Evolutionary conservation across 2,888 invertebrate species (phyloP), one percentile per base, ranked within the genome.

Genomic region (Tipula confusa): DNA sequence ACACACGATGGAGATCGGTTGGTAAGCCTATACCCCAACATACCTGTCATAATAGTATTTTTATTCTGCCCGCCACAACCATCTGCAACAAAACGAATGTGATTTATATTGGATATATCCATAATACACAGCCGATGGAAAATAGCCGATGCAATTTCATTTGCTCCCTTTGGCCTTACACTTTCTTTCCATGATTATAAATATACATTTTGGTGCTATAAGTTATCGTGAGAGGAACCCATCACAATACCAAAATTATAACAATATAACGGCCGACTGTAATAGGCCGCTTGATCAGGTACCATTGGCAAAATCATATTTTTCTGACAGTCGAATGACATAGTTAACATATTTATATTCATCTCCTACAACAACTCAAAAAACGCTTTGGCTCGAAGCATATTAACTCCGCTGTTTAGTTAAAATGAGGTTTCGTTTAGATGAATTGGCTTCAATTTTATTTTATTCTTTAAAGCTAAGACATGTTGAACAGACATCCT

Each of bases 11-110:
- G 6, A 1, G 38, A 38, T 5, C 6, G 38, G 4, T 38, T 82
- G 64, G 31, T 31, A 29, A 87, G 81, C 86, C 86, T 87, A 82
- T 84, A 85, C 64, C 83, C 82, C 79, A 84, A 85, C 86, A 87
- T 86, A 36, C 84, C 85, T 31, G 86, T 48, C 84, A 87, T 84
- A 7, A 84, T 86, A 4, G 86, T 84, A 85, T 87, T 87, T 84
- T 87, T 87, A 84, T 87, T 87, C 86, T 87, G 85, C 87, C 87
- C 24, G 87, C 85, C 31, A 87, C 84, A 31, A 88, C n/a, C 87
- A 85, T 87, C 87, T 29, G 87, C 85, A 36, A 87, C 84, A 31
- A 88, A 85, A 28, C 86, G 85, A 83, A 87, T 84, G 79, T 64
- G 84, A 13, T 43, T 83, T n/a, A 86, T 84, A 15, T 80, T 83